Evolutionary conservation across 2,113 vertebrate genomes (phyloP), one percentile per base, ranked within the genome.

Genomic region (Syrmaticus mikado): DNA sequence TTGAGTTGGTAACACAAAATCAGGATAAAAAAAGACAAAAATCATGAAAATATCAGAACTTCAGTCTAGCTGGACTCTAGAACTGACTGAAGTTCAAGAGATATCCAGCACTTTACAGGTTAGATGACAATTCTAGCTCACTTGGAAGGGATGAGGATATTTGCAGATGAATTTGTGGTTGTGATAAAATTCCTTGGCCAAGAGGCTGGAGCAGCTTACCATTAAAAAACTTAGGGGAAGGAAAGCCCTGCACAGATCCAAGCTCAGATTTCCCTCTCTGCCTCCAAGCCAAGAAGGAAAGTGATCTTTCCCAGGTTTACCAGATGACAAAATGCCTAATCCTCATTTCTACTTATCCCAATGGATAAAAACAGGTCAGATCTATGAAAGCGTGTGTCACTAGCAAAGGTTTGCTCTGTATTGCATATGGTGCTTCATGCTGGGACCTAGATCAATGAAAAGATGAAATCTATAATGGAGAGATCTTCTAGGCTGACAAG

Each of bases 61-160:
- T 77, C 55, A 43, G 1, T n/a, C 11, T 79, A 53, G 4, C 30
- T 82, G 43, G 13, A 57, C 30, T 36, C 72, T 28, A 38, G 48
- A 87, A 91, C 45, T 22, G 79, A 34, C 38, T 67, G 41, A 81
- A 70, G 34, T 64, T 94, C 46, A 28, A 67, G 79, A 70, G 25
- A 8, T 30, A 62, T 57, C 36, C 14, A 62, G 14, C 22, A 11
- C 85, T 90, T 70, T 70, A 32, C 46, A 64, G 41, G 46, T 77
- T 34, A 38, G 8, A 25, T 67, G 36, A 62, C 32, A 67, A 50
- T 82, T 85, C 13, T 55, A 38, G 12, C 21, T 92, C 45, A 55
- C 20, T 60, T 79, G 46, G 45, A 77, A 71, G 82, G 50, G 64
- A 70, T 81, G 55, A 75, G 87, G 82, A 67, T 86, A 72, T 75